Base-by-base conservation (phyloP, 2,888 invertebrate species). In the Amphipoea oculea region DNA sequence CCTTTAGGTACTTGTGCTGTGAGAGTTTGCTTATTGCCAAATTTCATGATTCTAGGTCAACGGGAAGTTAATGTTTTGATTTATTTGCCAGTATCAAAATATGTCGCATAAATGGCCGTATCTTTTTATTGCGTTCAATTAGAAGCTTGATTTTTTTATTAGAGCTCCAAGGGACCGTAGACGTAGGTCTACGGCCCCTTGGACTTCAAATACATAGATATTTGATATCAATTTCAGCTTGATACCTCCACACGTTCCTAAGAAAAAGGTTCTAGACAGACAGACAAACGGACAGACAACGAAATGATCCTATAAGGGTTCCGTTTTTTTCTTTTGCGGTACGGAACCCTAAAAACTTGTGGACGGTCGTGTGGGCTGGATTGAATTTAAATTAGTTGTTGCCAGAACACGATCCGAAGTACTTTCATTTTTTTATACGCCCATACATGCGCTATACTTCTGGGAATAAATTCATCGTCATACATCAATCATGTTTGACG, bases 331-430 rank as follows among this genome's bases (percentile, higher is more conserved):
- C 40, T 5, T 54, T 2, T 54, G 0, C 6, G 54, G 4, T 60
- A 60, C n/a, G 12, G n/a, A 60, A n/a, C 57, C n/a, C 57, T 60
- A 60, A 60, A 63, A 78, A 72, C 48, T 42, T 76, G 36, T 57
- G 67, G 79, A 51, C 62, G 5, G 5, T 11, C 6, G 82, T 54
- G 88, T 88, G 83, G 88, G 89, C 42, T 60, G 83, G 51, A 86
- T 81, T 81, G 85, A 89, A 89, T 89, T 76, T 85, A 82, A 86
- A 89, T 88, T 75, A 82, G 83, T 82, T 82, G 74, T 82, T 83
- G 51, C 70, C 68, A 60, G 88, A 89, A 89, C 23, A 68, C 42
- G 42, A 66, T 36, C 36, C 29, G 29, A 29, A 11, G 40, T 23
- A 65, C 71, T 78, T 81, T 62, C 23, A 48, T 79, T 74, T 85